Evolutionary conservation across 2,888 invertebrate genomes (phyloP), one percentile per base, ranked within the genome.

Genomic region (Hoplodrina ambigua): DNA sequence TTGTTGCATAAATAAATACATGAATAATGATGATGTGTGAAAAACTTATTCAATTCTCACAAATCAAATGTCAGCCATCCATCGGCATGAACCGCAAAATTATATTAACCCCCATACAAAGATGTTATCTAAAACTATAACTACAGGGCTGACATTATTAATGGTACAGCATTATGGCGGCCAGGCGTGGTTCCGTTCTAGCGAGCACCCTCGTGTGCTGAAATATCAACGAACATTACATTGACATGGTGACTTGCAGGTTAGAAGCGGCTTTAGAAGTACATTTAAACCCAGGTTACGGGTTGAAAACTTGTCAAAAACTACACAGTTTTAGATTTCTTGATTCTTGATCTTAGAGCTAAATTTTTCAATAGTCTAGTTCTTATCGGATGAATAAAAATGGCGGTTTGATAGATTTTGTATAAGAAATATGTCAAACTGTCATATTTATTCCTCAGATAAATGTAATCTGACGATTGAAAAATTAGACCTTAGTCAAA

Each of bases 201-300:
- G 67, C 57, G 69, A 74, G 52, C 66, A 78, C 79, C 78, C 78
- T 61, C 41, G n/a, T 67, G 20, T 57, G 37, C 20, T 63, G 60
- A 78, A 69, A 78, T 78, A 73, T 78, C 69, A 78, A 41, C 52
- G 67, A 54, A 64, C 60, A 57, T 76, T 75, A 59, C 15, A 13
- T 41, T 63, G 68, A 68, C 52, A 46, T 67, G 44, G 30, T 74
- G 67, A 74, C 67, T 73, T 20, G 46, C 52, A 50, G n/a, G 15
- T 53, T 67, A 56, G 5, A 60, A 60, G 41, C 13, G 6, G 10
- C 10, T 52, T 61, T 65, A 41, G 11, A 41, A 13, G 37, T 8
- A 41, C 41, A 41, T 41, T 8, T 37, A 37, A 7, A 37, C 37
- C 8, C 8, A 8, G 7, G 41, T 52, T 41, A 52, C n/a, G 15